These are phyloP conservation scores for Limonius californicus DNA, from an alignment of 1,140 invertebrate species.

Conservation along the genomic window DNA sequence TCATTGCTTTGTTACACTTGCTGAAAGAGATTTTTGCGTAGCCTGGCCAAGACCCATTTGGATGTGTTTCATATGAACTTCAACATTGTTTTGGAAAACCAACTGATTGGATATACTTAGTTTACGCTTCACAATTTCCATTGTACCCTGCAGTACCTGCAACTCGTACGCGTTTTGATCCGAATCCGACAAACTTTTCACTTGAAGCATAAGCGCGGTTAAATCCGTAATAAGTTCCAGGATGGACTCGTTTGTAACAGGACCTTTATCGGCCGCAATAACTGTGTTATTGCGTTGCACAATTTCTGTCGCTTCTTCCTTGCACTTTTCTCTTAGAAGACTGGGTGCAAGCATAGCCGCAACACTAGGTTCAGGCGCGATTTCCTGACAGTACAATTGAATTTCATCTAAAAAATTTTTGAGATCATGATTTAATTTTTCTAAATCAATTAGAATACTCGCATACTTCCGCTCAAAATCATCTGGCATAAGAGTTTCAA, in stretches of 20 bases:
- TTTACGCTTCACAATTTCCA: slow-evolving; percentile 82
- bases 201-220: slow-evolving; percentile 87
- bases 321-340: slow-evolving; percentile 80
- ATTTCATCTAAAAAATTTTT: slow-evolving; percentile 81
- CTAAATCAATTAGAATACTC: slow-evolving; percentile 82
- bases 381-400: slow-evolving; percentile 79
- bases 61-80: slow-evolving; percentile 90
- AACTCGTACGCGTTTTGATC: slow-evolving; percentile 89
- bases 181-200: slow-evolving; percentile 86
- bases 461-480: slow-evolving; percentile 92
- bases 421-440: slow-evolving; percentile 86
- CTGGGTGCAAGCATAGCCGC: slow-evolving; percentile 83
- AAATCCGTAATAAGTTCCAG: slow-evolving; percentile 82
- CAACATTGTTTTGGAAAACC: slow-evolving; percentile 85
- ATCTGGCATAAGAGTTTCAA: slow-evolving; percentile 64
- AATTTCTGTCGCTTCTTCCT: slow-evolving; percentile 76
- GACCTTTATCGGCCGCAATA: slow-evolving; percentile 52
- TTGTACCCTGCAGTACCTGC: slow-evolving; percentile 87
- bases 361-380: slow-evolving; percentile 83
- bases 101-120: slow-evolving; percentile 73
- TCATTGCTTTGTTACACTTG: neutral
- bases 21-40: neutral
- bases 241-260: slow-evolving; percentile 58
- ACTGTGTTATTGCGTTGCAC: slow-evolving; percentile 71
- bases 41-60: slow-evolving; percentile 67